Evolutionary conservation across 2,888 invertebrate species (phyloP).

Genomic region (Callinectes sapidus): DNA sequence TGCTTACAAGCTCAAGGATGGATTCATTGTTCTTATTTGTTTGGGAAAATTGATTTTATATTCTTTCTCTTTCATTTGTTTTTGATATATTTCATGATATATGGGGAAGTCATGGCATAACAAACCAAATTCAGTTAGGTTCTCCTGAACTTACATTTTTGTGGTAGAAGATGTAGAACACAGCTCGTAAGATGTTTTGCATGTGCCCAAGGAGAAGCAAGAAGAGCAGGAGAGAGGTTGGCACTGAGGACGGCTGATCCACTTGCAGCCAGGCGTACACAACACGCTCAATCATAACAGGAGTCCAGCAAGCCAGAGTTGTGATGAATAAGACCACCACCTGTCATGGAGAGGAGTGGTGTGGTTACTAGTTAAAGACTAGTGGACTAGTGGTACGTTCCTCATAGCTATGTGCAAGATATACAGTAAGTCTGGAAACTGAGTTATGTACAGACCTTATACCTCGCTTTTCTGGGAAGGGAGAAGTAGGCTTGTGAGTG

Average conservation of each 20-base stretch:
- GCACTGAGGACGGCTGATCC: not conserved
- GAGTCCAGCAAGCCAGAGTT: slow-evolving; percentile 40
- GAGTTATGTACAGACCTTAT: not conserved
- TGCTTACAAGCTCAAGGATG: no score
- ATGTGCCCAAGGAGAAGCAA: slow-evolving; percentile 2
- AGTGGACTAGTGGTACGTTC: no score
- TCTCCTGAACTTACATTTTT: not conserved
- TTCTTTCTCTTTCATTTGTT: not conserved
- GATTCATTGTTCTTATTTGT: not conserved
- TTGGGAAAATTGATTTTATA: not conserved
- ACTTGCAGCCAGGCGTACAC: slow-evolving; percentile 38
- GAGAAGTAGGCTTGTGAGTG: not conserved
- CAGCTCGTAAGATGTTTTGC: not conserved
- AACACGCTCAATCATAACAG: slow-evolving; percentile 45
- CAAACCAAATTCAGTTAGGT: not conserved
- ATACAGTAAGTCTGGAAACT: not conserved
- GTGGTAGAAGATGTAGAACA: not conserved
- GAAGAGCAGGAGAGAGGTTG: not conserved
- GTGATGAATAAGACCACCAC: not conserved
- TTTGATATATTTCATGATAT: not conserved
- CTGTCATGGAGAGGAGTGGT: not conserved
- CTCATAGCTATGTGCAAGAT: not conserved
- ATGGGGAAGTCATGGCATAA: not conserved
- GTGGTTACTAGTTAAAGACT: not conserved
- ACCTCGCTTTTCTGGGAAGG: slow-evolving; percentile 8